Base-by-base conservation (phyloP, 2,888 invertebrate genomes). In the Seira ritae region DNA sequence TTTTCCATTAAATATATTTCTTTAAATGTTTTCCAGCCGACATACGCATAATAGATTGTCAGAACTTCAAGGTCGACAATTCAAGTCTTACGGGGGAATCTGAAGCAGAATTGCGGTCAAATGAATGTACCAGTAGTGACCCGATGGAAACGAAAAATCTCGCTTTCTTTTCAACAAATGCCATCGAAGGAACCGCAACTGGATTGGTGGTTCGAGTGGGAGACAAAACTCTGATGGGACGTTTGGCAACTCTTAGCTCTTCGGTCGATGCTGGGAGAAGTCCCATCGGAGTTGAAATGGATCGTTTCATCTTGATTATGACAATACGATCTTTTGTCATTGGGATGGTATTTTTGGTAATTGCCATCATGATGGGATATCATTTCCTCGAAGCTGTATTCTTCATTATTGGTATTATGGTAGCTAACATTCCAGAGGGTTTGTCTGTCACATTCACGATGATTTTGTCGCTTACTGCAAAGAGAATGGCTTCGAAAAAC, bases 401-500 rank as follows among this genome's bases (percentile, higher is more conserved):
- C 69, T 88, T 88, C 69, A 87, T 88, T 4, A 86, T 88, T 73
- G 94, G 94, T 84, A 94, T 95, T 89, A 92, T 94, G 88, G 94
- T 95, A 4, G 95, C 95, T 62, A 96, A 96, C 89, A 95, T 96
- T 20, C 96, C 96, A 0, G 88, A 88, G 70, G 88, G 87, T 0
- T 46, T 88, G 6, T 81, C 83, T 1, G 86, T 88, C 0, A 87
- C 88, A 20, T 87, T 88, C 66, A 88, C 88, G 4, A 91, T 93
- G 60, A 94, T 95, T 89, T 91, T 96, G 86, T 95, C 95, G 0
- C 91, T 96, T 83, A 95, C 95, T 3, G 95, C 95, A 37, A 95
- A 95, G 90, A 92, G 94, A 90, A 96, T 95, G 95, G 95, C 95
- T 8, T 92, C 92, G 65, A 95, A 95, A 91, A 96, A 96, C 90